Percentiles rank a stretch among this genome's conserved stretches.
Conservation (phyloP, 2,113 vertebrate species). For the Telmatochromis bifrenatus region DNA sequence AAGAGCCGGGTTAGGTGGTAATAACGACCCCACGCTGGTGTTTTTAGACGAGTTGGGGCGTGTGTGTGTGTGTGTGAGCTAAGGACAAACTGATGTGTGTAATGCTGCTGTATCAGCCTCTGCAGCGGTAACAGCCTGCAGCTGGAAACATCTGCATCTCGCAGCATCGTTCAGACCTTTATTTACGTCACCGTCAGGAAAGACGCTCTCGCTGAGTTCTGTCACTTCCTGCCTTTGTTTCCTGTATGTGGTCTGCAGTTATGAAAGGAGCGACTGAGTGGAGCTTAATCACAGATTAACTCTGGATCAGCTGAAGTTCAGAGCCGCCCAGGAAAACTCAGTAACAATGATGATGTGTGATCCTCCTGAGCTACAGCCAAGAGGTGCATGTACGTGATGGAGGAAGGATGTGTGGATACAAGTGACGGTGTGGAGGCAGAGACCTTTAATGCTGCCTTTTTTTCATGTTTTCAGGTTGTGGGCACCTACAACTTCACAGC, state of each 20-base stretch:
- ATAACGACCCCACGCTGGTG: neutral
- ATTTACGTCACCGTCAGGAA: neutral
- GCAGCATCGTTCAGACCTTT: neutral
- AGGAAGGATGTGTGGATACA: neutral
- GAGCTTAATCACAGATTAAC: neutral
- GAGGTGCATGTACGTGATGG: neutral
- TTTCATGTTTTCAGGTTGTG: slow-evolving; percentile 68
- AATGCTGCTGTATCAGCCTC: neutral
- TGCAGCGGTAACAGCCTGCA: neutral
- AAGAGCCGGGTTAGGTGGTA: neutral
- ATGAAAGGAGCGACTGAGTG: neutral
- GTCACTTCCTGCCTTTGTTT: neutral
- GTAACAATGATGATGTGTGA: neutral
- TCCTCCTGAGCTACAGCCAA: neutral
- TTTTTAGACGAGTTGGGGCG: neutral
- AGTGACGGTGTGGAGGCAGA: neutral
- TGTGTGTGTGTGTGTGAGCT: neutral
- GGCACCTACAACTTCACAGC: slow-evolving; percentile 81
- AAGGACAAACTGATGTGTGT: neutral
- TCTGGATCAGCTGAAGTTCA: neutral
- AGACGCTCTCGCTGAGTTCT: neutral
- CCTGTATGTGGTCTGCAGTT: neutral
- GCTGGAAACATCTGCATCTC: neutral
- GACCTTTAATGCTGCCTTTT: neutral
- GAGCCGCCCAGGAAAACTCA: neutral